A percentile compares a stretch with the other conserved stretches of the same genome.
Conservation (phyloP, 2,888 invertebrate genomes). For the Apodemia duryi region DNA sequence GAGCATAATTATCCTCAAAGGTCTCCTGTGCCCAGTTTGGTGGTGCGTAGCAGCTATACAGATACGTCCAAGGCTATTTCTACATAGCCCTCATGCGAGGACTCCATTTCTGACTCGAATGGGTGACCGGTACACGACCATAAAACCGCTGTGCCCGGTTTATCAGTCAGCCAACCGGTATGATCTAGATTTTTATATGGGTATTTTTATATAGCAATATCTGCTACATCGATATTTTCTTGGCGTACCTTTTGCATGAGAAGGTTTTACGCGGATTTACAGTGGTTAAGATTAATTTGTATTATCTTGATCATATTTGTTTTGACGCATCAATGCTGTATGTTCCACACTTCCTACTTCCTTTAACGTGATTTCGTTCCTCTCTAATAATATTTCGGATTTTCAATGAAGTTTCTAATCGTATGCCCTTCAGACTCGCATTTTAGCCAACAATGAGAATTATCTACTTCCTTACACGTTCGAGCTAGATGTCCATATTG, state of each 20-base stretch:
- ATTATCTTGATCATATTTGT: neutral
- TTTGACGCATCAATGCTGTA: neutral
- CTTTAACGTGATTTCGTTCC: neutral
- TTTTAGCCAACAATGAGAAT: neutral
- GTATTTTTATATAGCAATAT: neutral
- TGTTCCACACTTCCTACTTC: neutral
- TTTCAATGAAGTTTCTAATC: neutral
- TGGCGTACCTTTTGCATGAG: neutral
- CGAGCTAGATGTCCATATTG: neutral
- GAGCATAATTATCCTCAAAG: neutral
- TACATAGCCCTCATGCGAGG: neutral
- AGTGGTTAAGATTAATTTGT: neutral
- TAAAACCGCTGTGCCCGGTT: neutral
- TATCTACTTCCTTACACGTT: too few species aligned
- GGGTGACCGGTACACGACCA: neutral
- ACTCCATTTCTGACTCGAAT: neutral
- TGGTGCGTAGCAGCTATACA: neutral
- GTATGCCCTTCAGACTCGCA: neutral
- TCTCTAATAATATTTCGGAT: neutral
- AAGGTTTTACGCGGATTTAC: neutral
- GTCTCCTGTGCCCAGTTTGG: too few species aligned
- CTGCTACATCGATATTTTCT: neutral
- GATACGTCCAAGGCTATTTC: neutral
- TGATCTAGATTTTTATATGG: neutral
- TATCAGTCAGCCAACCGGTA: neutral